Evolutionary conservation across 2,888 invertebrate genomes (phyloP).

Genomic region (Drosophila quinaria): DNA sequence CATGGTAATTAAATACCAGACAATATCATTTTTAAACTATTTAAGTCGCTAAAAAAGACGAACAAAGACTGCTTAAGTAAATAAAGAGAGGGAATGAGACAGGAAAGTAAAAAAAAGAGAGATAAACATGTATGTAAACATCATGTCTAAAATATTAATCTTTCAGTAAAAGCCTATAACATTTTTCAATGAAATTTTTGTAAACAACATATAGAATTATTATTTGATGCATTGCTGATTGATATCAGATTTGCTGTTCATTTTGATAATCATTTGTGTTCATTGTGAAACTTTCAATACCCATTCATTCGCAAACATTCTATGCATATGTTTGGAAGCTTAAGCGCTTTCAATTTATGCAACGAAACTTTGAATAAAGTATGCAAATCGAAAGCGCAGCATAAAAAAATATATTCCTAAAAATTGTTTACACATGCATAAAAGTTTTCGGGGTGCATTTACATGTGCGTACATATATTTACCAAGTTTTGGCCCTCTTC

Average conservation of each 20-base stretch:
- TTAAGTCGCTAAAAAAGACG: background rate
- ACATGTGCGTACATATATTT: constrained; percentile 11
- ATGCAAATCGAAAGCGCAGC: constrained; percentile 25
- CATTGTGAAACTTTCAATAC: background rate
- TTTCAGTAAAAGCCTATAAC: background rate
- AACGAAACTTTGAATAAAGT: constrained; percentile 16
- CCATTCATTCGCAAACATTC: constrained; percentile 9
- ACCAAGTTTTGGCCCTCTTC: background rate
- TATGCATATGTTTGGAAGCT: constrained; percentile 15
- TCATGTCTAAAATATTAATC: background rate
- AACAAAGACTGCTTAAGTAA: background rate
- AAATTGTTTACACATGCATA: constrained; percentile 53
- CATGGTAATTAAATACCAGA: constrained; percentile 38
- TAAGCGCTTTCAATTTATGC: constrained; percentile 40
- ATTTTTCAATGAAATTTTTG: background rate
- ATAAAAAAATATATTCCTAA: constrained; percentile 29
- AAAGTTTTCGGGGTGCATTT: constrained; percentile 25
- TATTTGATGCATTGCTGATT: constrained; percentile 4
- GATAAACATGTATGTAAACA: background rate
- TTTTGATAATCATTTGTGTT: background rate
- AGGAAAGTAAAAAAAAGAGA: background rate
- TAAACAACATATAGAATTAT: background rate
- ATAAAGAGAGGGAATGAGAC: no score
- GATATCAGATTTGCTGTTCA: constrained; percentile 14
- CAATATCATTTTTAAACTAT: constrained; percentile 22